A percentile compares a stretch with the other conserved stretches of the same genome.
Evolutionary conservation across 2,113 vertebrate species (phyloP).

Genomic region (Sylvietta virens): DNA sequence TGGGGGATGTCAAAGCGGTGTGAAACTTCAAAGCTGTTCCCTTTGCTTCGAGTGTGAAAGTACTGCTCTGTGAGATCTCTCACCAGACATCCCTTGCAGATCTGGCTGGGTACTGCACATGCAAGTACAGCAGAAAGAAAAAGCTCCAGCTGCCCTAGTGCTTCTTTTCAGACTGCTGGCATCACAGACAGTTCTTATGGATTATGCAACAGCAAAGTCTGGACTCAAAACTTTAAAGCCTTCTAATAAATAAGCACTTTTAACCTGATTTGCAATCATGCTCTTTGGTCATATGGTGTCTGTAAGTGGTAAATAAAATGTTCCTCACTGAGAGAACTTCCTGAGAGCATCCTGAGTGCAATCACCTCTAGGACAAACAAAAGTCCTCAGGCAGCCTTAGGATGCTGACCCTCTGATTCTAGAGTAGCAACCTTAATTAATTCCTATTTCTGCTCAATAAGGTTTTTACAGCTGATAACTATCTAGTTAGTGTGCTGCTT

Average conservation of each 20-base stretch:
- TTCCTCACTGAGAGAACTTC: not conserved
- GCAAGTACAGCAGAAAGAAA: not conserved
- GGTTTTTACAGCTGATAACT: slow-evolving; percentile 4
- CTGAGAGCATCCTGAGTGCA: not conserved
- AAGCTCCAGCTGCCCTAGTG: not conserved
- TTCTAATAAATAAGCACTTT: not conserved
- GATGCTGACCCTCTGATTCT: not conserved
- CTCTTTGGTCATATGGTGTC: not conserved
- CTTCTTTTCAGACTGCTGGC: not conserved
- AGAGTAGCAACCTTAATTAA: not conserved
- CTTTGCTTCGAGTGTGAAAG: not conserved
- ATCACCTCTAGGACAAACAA: not conserved
- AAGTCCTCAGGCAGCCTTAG: not conserved
- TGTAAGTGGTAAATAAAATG: not conserved
- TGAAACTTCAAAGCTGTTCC: not conserved
- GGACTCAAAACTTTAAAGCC: not conserved
- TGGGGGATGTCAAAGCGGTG: not conserved
- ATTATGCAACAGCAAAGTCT: not conserved
- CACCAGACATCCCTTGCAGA: not conserved
- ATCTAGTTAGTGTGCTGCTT: not conserved
- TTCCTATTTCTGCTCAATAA: not conserved
- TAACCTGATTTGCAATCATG: not conserved
- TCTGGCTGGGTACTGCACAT: not conserved
- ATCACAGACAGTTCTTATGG: not conserved
- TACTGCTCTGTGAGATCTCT: not conserved